Base-by-base conservation (phyloP, 2,113 vertebrate species). In the Spheniscus mendiculus region DNA sequence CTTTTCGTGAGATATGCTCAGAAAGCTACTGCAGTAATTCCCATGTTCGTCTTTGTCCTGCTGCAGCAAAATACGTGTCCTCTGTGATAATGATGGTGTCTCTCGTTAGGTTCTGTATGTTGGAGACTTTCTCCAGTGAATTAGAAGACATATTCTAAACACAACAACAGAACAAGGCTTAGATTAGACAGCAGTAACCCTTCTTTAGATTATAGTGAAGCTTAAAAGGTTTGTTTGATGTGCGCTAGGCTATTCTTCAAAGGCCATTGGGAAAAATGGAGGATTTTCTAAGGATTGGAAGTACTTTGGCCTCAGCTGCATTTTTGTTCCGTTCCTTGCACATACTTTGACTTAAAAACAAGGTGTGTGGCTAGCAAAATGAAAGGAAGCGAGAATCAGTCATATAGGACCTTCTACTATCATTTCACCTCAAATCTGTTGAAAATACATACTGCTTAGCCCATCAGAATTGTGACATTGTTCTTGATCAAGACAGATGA, bases 31-130 rank as follows among this genome's bases (percentile, higher is more conserved):
- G 29, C 29, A 50, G 2, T 47, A 40, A 44, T 38, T 74, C 76
- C 36, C 8, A 1, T 27, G 52, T 18, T 47, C 3, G 0, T 30
- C 26, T 80, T 72, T 49, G 38, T 23, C 38, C 49, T 73, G 29
- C 56, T 80, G 20, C n/a, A 72, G 53, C 0, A 3, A 87, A 74
- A 36, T 44, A 58, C 0, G 0, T 1, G 1, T 38, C 30, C 23
- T 45, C 50, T 40, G 27, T 36, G 23, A 40, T 32, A 29, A 26
- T 8, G 2, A 26, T 1, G 2, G 34, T 42, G 25, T 49, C 30
- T 7, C 70, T 29, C 23, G 5, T n/a, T 19, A 49, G 40, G 42
- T 67, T 53, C n/a, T 71, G 20, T 6, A 3, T 32, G 10, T 34
- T 23, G 52, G 45, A 36, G 59, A 45, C 5, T 7, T 22, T 40